Percentiles rank a stretch among this genome's conserved stretches.
Evolutionary conservation across 2,797 vertebrate genomes (phyloP).

Genomic region (Zenarchopterus dispar): DNA sequence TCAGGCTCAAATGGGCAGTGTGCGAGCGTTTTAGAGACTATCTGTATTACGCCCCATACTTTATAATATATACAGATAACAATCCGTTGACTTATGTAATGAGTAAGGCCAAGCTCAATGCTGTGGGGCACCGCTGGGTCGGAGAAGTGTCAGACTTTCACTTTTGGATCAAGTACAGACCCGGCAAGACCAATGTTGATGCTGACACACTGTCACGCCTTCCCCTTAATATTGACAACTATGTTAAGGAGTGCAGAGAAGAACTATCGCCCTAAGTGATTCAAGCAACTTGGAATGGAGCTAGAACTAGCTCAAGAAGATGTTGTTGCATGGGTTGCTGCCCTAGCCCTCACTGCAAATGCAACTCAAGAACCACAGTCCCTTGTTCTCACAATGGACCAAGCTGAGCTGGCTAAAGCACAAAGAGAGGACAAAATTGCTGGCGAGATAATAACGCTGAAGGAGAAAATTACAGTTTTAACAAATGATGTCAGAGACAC

Average conservation of each 20-base stretch:
- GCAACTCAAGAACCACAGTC: rapidly evolving
- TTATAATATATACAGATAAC: background rate
- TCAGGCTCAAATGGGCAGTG: background rate
- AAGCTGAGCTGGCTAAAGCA: background rate
- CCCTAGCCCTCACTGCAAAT: background rate
- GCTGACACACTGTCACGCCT: background rate
- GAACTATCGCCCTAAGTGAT: background rate
- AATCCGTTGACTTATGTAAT: background rate
- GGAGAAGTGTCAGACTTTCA: background rate
- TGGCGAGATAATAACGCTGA: background rate
- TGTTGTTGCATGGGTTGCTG: background rate
- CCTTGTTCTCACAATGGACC: background rate
- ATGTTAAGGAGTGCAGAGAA: background rate
- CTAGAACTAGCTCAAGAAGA: background rate
- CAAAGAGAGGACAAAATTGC: background rate
- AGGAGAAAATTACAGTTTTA: background rate
- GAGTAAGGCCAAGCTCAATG: slow-evolving; percentile 1
- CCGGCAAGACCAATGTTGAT: background rate
- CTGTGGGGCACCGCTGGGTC: background rate
- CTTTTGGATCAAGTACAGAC: background rate
- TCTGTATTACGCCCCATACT: slow-evolving; percentile 1
- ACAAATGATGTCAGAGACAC: background rate
- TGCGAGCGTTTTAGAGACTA: background rate
- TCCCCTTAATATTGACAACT: background rate
- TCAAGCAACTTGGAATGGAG: background rate